Base-by-base conservation (phyloP, 2,888 invertebrate species). In the Athrips mouffetella region DNA sequence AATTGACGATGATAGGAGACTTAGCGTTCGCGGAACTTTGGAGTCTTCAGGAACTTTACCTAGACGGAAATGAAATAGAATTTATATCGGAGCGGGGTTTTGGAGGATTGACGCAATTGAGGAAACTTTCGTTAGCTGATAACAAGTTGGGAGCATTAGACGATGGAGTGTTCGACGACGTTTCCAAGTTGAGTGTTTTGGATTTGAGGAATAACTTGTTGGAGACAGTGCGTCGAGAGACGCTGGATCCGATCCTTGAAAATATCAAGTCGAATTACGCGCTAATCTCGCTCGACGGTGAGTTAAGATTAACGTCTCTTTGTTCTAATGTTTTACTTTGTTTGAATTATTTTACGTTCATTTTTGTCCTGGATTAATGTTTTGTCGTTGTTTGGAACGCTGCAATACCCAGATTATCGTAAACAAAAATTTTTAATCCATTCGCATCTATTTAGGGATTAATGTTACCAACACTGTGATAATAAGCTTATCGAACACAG, bases 21-120 rank as follows among this genome's bases (percentile, higher is more conserved):
- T 91, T 93, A 58, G 93, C 93, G 37, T 96, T 96, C 76, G 91
- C 93, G 15, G 95, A 95, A 80, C 90, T 95, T 81, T 93, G 94
- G 87, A 92, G 91, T 62, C 87, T 94, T 25, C 90, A 91, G 49
- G 93, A 94, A 70, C 87, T 94, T 72, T 90, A 92, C 62, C 83
- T 94, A 73, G 93, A 93, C 71, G 90, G 91, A 52, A 93, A 93
- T 80, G 90, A 90, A 74, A 92, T 94, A 73, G 91, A 92, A 84
- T 91, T 92, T 72, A 92, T 96, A 67, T 92, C 93, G 27, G 92
- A 93, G 65, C 91, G 93, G 55, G 95, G 95, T 50, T 91, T 96
- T 63, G 92, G 92, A 44, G 95, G 95, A 18, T 88, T 96, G 74
- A 91, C 90, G 59, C 92, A 92, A 72, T 85, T 96, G 68, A 90